Conservation (phyloP, 2,797 vertebrate genomes). For the Capromys pilorides region DNA sequence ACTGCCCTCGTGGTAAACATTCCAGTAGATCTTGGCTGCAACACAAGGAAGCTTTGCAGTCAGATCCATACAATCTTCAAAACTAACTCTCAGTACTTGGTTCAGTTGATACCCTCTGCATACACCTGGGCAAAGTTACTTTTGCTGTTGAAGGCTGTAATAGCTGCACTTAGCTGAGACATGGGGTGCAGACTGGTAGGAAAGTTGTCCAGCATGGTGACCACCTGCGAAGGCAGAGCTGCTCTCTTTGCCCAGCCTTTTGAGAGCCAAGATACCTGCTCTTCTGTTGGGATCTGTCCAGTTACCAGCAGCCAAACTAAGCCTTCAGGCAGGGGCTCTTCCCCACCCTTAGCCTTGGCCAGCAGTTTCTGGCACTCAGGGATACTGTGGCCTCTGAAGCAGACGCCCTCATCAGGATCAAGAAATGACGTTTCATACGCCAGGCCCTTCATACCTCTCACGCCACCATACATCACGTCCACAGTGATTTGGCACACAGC, state of each 20-base stretch:
- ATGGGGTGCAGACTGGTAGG: slow-evolving; percentile 98
- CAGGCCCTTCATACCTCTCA: slow-evolving; percentile 98
- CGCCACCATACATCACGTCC: slow-evolving; percentile 97
- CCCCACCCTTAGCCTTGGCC: slow-evolving; percentile 93
- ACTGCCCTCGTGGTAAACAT: too few species aligned
- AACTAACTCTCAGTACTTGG: slow-evolving; percentile 94
- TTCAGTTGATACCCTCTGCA: slow-evolving; percentile 93
- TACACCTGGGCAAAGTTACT: slow-evolving; percentile 95
- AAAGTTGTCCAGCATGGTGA: slow-evolving; percentile 98
- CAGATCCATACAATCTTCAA: too few species aligned
- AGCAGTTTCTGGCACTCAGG: slow-evolving; percentile 96
- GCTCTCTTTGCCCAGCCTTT: slow-evolving; percentile 97
- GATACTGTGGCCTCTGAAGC: slow-evolving; percentile 96
- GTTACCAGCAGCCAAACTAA: slow-evolving; percentile 98
- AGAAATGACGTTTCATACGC: slow-evolving; percentile 97
- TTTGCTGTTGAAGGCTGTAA: slow-evolving; percentile 98
- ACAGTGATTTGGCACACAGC: slow-evolving; percentile 95
- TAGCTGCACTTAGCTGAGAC: slow-evolving; percentile 96
- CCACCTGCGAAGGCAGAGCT: slow-evolving; percentile 96
- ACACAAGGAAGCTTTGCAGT: too few species aligned
- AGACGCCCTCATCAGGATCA: slow-evolving; percentile 97
- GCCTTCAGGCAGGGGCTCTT: slow-evolving; percentile 95
- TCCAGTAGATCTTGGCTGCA: too few species aligned
- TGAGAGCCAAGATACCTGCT: slow-evolving; percentile 97
- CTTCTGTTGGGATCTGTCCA: slow-evolving; percentile 93